Evolutionary conservation across 1,140 invertebrate genomes (phyloP).

Genomic region (Globodera ellingtonae): DNA sequence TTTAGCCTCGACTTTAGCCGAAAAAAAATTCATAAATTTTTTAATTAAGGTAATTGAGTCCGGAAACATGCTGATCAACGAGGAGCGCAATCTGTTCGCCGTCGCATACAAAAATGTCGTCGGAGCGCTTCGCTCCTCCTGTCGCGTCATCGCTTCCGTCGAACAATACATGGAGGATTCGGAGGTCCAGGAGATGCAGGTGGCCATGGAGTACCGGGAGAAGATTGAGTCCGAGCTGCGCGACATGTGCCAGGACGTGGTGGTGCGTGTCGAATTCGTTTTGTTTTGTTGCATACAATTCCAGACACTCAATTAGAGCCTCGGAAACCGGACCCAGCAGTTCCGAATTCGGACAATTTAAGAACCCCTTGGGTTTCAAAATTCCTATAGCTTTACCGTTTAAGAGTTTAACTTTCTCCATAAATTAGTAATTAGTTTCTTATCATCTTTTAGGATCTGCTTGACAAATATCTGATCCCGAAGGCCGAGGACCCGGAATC

Average conservation of each 20-base stretch:
- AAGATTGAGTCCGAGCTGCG: constrained; percentile 97
- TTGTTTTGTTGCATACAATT: too few relatives aligned
- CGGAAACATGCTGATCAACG: constrained; percentile 88
- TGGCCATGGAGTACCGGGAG: constrained; percentile 96
- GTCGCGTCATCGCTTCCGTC: constrained; percentile 97
- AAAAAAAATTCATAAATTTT: not conserved
- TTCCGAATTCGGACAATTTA: not conserved
- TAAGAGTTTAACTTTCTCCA: too few relatives aligned
- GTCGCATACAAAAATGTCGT: constrained; percentile 99
- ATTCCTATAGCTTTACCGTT: too few relatives aligned
- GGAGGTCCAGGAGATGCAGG: constrained; percentile 92
- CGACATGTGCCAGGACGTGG: constrained; percentile 96
- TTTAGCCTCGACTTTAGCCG: too few relatives aligned
- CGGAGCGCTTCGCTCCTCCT: constrained; percentile 91
- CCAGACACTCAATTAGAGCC: too few relatives aligned
- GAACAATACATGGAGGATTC: constrained; percentile 92
- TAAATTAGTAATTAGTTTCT: too few relatives aligned
- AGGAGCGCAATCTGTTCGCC: constrained; percentile 90
- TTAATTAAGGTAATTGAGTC: constrained; percentile 75
- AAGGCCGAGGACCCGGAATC: constrained; percentile 46
- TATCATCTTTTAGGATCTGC: constrained; percentile 74
- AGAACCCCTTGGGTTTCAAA: too few relatives aligned
- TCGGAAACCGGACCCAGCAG: too few relatives aligned
- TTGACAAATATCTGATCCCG: constrained; percentile 80
- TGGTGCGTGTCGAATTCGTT: constrained; percentile 74